These are phyloP conservation scores for Synanthedon formicaeformis DNA, from an alignment of 2,888 invertebrate species.

Conservation along the genomic window DNA sequence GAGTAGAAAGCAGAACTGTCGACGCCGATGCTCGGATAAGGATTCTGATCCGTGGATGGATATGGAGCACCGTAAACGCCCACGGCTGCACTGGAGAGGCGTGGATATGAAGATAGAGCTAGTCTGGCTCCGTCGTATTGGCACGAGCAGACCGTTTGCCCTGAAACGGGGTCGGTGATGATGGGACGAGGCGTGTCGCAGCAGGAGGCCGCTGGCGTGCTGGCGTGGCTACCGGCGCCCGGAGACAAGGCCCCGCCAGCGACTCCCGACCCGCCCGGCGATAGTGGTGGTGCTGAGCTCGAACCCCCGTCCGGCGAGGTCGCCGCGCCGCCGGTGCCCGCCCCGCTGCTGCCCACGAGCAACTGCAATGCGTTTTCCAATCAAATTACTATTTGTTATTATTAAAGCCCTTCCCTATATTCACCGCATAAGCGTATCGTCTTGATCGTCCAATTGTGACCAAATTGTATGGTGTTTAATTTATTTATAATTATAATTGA, in stretches of 20 bases:
- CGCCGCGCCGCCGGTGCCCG: slow-evolving; percentile 78
- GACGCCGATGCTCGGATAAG: slow-evolving; percentile 92
- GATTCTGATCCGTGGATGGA: slow-evolving; percentile 91
- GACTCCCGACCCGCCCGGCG: slow-evolving; percentile 78
- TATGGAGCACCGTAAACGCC: slow-evolving; percentile 89
- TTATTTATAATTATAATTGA: neutral
- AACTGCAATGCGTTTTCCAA: slow-evolving; percentile 62
- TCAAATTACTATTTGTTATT: neutral
- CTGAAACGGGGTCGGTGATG: slow-evolving; percentile 92
- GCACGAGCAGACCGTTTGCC: slow-evolving; percentile 94
- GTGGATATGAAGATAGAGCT: slow-evolving; percentile 83
- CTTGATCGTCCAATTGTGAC: neutral
- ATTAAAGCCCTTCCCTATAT: neutral
- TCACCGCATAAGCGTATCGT: too few relatives aligned
- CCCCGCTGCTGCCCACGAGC: slow-evolving; percentile 80
- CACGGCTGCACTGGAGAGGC: slow-evolving; percentile 81
- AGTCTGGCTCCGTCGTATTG: slow-evolving; percentile 92
- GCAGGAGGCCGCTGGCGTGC: slow-evolving; percentile 74
- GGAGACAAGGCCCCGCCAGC: slow-evolving; percentile 70
- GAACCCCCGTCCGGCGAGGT: slow-evolving; percentile 78
- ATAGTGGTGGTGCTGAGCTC: slow-evolving; percentile 80
- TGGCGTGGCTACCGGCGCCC: slow-evolving; percentile 65
- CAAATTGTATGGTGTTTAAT: neutral
- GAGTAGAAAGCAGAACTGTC: slow-evolving; percentile 96
- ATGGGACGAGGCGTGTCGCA: slow-evolving; percentile 93